Base-by-base conservation (phyloP, 1,140 invertebrate species). In the Vanessa tameamea region DNA sequence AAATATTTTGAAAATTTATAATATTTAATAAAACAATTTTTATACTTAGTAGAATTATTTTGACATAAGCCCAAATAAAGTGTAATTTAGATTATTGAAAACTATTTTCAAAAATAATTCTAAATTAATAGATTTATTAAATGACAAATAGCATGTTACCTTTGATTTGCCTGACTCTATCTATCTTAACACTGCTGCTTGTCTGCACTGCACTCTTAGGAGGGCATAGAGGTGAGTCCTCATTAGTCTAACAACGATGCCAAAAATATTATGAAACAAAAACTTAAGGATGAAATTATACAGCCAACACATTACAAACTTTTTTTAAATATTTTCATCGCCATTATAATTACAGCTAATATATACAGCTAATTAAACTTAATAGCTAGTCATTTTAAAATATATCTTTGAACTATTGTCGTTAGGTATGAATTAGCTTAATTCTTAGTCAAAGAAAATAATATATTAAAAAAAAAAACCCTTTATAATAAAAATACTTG, bases 211-310 rank as follows among this genome's bases (percentile, higher is more conserved):
- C 88, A 89, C 87, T 77, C 82, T 82, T 91, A 92, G 90, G 90
- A 92, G 78, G 90, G 90, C 86, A 90, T 92, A 76, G 90, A 92
- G 90, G 88, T 90, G 79, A 90, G 87, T 87, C 78, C 74, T 82
- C 76, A 59, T 71, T 9, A n/a, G 47, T 65, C 67, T 75, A 69
- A 64, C 65, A 69, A 69, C 23, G 53, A 72, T 72, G 70, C 64
- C 69, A 47, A 26, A 55, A 59, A 23, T 47, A 48, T 65, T 65
- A 65, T 12, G 15, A 55, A 55, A 59, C 12, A 59, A 26, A 59
- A 59, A n/a, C 12, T 31, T 13, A 31, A 59, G 12, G 37, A 43
- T 43, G 7, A 1, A 43, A 43, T 9, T 43, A 9, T 11, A 43
- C 7, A 43, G 37, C 37, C 37, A 43, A 43, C 37, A 43, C 37